Evolutionary conservation across 64 coral and sea anemone genomes (phyloP), one percentile per base, ranked within the genome.

Genomic region (Stichodactyla helianthus): DNA sequence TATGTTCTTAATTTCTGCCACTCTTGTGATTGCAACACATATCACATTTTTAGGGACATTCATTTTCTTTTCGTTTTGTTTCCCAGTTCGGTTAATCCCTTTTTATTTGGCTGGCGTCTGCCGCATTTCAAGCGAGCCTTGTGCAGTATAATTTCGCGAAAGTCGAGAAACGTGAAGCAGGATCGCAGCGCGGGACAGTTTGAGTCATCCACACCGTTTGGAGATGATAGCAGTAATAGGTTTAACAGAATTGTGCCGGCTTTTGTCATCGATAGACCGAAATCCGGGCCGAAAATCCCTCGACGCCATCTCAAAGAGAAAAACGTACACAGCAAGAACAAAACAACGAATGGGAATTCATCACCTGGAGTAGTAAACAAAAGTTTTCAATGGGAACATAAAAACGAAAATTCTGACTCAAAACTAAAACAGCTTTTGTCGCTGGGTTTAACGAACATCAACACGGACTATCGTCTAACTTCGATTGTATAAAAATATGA

Each of bases 1-100:
- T 92, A 87, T 57, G 22, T 87, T 50, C 67, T 92, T 18, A 92
- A 92, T 23, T 92, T 92, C 61, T 63, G 85, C 27, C 28, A 74
- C 20, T 63, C 52, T 6, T 92, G 78, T 51, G 20, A 23, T 26
- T 92, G 90, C 50, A 10, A n/a, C 19, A 71, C 90, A 15, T 18
- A 81, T 58, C 90, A 92, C 22, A 59, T 92, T 15, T 70, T 92
- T 16, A 82, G 90, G 57, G 90, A 92, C 64, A 20, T 92, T 6
- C 77, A 92, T 60, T 87, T 92, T 51, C 16, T 87, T 9, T 83
- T 51, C 1, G 79, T 92, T 25, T 57, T 92, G 64, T 92, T 92
- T 71, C 90, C 90, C 13, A 92, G 90, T 35, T 82, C 84, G 4
- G 79, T 92, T 13, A 92, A 92, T 28, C 90, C 90, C 17, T 92